phyloP scores from a whole-genome alignment of 2,113 vertebrate genomes.

The Thunnus maccoyii region DNA sequence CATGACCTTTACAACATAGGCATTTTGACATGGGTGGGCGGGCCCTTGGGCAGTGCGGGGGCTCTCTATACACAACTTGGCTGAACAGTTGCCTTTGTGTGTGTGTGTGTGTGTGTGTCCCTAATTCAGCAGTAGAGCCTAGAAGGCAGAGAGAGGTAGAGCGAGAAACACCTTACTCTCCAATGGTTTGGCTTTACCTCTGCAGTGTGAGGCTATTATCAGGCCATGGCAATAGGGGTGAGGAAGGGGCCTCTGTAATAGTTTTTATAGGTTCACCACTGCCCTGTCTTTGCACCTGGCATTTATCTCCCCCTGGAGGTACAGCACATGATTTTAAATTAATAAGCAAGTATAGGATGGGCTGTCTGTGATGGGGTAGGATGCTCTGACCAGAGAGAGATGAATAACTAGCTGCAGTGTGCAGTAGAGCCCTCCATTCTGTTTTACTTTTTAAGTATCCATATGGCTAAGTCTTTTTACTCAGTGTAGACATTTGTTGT shows the following conservation, averaged over 20 bases:
- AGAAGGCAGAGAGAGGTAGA: conserved; percentile 69
- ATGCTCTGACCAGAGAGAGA: conserved; percentile 57
- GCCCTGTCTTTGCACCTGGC: conserved; percentile 82
- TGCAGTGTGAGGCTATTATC: conserved; percentile 82
- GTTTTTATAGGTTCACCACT: conserved; percentile 86
- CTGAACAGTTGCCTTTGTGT: conserved; percentile 44
- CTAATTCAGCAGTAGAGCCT: conserved; percentile 71
- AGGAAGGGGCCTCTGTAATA: conserved; percentile 84
- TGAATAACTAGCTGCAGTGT: conserved; percentile 57
- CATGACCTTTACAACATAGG: conserved; percentile 56
- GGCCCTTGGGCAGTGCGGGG: conserved; percentile 51
- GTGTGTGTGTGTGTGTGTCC: conserved; percentile 39
- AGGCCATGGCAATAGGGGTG: conserved; percentile 81
- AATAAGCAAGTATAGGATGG: conserved; percentile 84
- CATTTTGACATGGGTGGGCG: conserved; percentile 65
- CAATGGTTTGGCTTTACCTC: conserved; percentile 75
- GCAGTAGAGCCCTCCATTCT: conserved; percentile 21
- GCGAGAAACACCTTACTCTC: conserved; percentile 69
- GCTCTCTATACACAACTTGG: conserved; percentile 45
- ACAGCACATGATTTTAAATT: conserved; percentile 86
- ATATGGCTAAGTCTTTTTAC: conserved; percentile 22
- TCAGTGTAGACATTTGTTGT: conserved; percentile 5
- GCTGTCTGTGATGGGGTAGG: conserved; percentile 57
- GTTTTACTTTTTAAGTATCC: conserved; percentile 9
- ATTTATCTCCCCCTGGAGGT: conserved; percentile 86